A percentile compares a stretch with the other conserved stretches of the same genome.
Conservation (phyloP, 37 sponge, comb jelly and placozoan genomes). For the Halichondria panicea region DNA sequence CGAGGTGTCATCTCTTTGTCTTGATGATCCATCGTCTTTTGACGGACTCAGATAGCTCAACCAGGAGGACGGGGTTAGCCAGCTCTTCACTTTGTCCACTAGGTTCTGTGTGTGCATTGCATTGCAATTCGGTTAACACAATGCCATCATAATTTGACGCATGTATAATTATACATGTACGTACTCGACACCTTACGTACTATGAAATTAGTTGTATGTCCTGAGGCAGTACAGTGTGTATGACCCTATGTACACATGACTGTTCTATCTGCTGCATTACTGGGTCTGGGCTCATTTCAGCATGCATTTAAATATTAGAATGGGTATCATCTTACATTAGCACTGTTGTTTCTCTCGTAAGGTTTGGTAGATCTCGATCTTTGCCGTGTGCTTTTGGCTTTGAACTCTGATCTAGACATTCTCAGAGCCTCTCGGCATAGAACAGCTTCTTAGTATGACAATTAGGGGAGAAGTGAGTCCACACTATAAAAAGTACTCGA, state of each 20-base stretch:
- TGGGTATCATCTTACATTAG: neutral
- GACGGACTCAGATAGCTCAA: neutral
- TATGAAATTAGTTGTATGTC: neutral
- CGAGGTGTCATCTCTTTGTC: neutral
- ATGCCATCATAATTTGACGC: neutral
- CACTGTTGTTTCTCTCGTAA: slow-evolving; percentile 53
- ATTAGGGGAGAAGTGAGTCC: too few species aligned
- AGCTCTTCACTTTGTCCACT: slow-evolving; percentile 41
- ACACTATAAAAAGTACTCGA: too few species aligned
- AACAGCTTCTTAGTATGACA: too few species aligned
- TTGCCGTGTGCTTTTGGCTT: slow-evolving; percentile 27
- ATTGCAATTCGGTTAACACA: neutral
- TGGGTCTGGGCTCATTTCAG: neutral
- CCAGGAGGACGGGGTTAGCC: slow-evolving; percentile 63
- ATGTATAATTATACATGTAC: neutral
- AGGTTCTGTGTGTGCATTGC: slow-evolving; percentile 17
- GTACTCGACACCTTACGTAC: neutral
- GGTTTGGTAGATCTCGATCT: slow-evolving; percentile 26
- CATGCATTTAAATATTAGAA: neutral
- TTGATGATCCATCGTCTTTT: neutral
- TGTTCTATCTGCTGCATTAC: neutral
- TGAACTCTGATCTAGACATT: slow-evolving; percentile 4
- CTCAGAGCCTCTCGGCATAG: too few species aligned
- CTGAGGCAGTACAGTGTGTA: too few species aligned
- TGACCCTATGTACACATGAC: too few species aligned